Base-by-base conservation (phyloP, 1,140 invertebrate genomes). In the Cotesia typhae region DNA sequence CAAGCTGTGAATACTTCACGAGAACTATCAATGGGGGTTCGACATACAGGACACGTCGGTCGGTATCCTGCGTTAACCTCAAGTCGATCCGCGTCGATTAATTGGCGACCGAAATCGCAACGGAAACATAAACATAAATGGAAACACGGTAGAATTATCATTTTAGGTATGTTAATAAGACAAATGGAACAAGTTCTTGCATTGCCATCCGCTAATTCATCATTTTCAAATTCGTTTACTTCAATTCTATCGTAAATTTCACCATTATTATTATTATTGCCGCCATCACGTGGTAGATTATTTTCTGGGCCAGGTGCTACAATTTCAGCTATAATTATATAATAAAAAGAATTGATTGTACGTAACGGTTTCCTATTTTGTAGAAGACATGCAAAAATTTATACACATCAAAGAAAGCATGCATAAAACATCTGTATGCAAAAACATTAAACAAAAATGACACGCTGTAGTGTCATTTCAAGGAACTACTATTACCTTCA, bases 1-100 rank as follows among this genome's bases (percentile, higher is more conserved):
- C 28, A 28, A 28, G 28, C 28, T 28, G 28, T 3, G 28, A 2
- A 28, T 28, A 28, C 28, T 28, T 28, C 28, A 28, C 28, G 28
- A 1, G 28, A 2, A 28, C 3, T 28, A 28, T 28, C 28, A 28
- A 28, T 28, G 3, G 28, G 28, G 28, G 28, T 28, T 28, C 53
- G 53, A 12, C 53, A 55, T 55, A 55, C 53, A 2, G 53, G 53
- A 55, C 53, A 55, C 53, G 53, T 55, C n/a, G 53, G n/a, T 55
- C 17, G 53, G 9, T 55, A n/a, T 7, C 9, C 4, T n/a, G 7
- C 4, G n/a, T 55, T 12, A 10, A 5, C 17, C 7, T 7, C 17
- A 1, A 5, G 4, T 1, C 1, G 53, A 55, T 55, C 53, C n/a
- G 53, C 53, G n/a, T 55, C 53, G 4, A 55, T 5, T 20, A 55